These are phyloP conservation scores for Gasterosteus nipponicus DNA, from an alignment of 2,113 vertebrate genomes.

Conservation along the genomic window DNA sequence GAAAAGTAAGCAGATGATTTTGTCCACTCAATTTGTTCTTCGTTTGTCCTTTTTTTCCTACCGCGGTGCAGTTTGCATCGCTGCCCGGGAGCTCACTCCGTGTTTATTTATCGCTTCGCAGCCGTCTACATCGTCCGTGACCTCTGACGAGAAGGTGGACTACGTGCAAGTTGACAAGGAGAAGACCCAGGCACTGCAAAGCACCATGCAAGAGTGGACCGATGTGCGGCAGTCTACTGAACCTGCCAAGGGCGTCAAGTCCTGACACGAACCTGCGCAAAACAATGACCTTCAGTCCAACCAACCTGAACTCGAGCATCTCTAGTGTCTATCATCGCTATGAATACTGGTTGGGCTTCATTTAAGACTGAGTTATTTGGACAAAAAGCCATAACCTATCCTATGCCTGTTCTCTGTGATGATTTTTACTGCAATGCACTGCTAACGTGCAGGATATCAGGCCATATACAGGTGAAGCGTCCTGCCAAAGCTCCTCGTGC, in stretches of 20 bases:
- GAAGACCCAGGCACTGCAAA: conserved; percentile 96
- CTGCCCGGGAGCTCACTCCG: conserved; percentile 10
- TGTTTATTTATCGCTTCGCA: conserved; percentile 62
- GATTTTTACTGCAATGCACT: conserved; percentile 44
- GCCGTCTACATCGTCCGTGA: conserved; percentile 95
- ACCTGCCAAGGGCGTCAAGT: conserved; percentile 89
- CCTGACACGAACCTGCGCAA: conserved; percentile 74
- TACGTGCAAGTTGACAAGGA: conserved; percentile 99
- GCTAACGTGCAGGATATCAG: conserved; percentile 62
- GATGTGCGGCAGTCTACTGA: conserved; percentile 95
- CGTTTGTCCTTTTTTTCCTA: neutral
- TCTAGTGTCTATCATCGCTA: conserved; percentile 40
- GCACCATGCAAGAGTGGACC: conserved; percentile 99
- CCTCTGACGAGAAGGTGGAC: conserved; percentile 97
- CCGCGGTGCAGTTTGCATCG: neutral
- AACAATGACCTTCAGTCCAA: conserved; percentile 1
- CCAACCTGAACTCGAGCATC: conserved; percentile 37
- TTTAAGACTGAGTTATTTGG: conserved; percentile 47
- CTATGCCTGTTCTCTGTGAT: conserved; percentile 52
- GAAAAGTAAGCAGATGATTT: conserved; percentile 85
- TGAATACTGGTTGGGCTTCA: conserved; percentile 49
- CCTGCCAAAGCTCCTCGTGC: conserved; percentile 55
- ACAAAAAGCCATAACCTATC: conserved; percentile 74
- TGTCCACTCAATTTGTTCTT: neutral
- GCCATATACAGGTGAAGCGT: conserved; percentile 47